Percentiles rank a stretch among this genome's conserved stretches.
Conservation (phyloP, 2,888 invertebrate genomes). For the Darwinula stevensoni region DNA sequence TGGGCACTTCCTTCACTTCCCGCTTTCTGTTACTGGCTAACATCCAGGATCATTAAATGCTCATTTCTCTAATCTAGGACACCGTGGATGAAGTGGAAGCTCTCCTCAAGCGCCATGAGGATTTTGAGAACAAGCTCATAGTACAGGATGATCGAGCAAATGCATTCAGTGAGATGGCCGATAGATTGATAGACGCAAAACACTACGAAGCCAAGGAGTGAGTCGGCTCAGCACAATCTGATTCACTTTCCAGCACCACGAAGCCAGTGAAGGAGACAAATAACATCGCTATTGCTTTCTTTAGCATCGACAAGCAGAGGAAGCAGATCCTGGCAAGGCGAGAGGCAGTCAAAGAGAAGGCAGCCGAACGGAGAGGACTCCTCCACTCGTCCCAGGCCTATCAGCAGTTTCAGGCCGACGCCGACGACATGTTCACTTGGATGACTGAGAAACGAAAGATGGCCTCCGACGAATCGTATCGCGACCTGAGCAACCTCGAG, state of each 20-base stretch:
- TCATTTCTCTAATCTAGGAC: slow-evolving; percentile 22
- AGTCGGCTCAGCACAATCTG: no score
- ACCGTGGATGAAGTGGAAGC: slow-evolving; percentile 76
- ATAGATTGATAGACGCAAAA: slow-evolving; percentile 38
- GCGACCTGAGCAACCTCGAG: slow-evolving; percentile 62
- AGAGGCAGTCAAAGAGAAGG: slow-evolving; percentile 30
- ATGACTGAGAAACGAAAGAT: slow-evolving; percentile 67
- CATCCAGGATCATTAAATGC: no score
- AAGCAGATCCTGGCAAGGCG: slow-evolving; percentile 42
- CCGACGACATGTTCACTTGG: slow-evolving; percentile 68
- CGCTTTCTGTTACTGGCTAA: neutral
- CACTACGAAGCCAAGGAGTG: slow-evolving; percentile 54
- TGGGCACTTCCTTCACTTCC: neutral
- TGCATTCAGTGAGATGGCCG: slow-evolving; percentile 50
- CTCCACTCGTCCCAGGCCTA: slow-evolving; percentile 58
- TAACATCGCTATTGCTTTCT: no score
- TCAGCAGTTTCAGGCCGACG: slow-evolving; percentile 73
- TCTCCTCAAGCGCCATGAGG: slow-evolving; percentile 65
- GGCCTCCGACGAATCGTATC: slow-evolving; percentile 70
- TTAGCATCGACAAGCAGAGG: slow-evolving; percentile 25
- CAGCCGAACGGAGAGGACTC: slow-evolving; percentile 37
- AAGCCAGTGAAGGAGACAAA: no score
- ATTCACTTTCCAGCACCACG: no score
- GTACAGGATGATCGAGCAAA: slow-evolving; percentile 77
- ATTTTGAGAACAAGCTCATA: slow-evolving; percentile 62